Evolutionary conservation across 2,797 vertebrate genomes (phyloP), one percentile per base, ranked within the genome.

Genomic region (Anguilla marmorata): DNA sequence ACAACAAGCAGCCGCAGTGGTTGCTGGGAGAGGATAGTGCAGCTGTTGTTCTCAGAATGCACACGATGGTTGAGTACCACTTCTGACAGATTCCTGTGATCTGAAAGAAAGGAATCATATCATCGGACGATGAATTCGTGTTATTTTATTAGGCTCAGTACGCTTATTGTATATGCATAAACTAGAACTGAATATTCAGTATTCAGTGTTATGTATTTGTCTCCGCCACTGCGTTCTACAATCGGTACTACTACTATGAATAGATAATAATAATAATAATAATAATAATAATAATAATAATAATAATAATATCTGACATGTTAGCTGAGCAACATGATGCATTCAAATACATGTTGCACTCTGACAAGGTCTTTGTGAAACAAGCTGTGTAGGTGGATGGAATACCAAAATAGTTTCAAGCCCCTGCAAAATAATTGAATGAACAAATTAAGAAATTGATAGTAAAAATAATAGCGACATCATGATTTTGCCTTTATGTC

Each of bases 1-100:
- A 86, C 88, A 84, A 84, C 79, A 84, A 79, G 82, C 80, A 37
- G 89, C 86, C 91, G 92, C 89, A 52, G 84, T 91, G 93, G 79
- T 91, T 91, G 90, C 88, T 90, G 94, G 94, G 94, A 94, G 86
- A 89, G 48, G 7, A 79, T 56, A 30, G 33, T 41, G 60, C 45
- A 84, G 30, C 60, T 41, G 58, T 84, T 41, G 11, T 86, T 50
- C 83, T 45, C 50, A 8, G 8, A 48, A 82, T 82, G 79, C 79
- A 80, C 8, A 50, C 19, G 41, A 21, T 50, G 79, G 21, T 50
- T 50, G 79, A 76, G 79, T 50, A 48, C 79, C 41, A 82, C 19
- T 82, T 63, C 19, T 48, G 5, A 50, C 19, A 50, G 45, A 82
- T 82, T 48, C 45, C 21, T 82, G 21, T n/a, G 79, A 8, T 82